phyloP scores from a whole-genome alignment of 2,113 vertebrate species.

The Mungos mungo region DNA sequence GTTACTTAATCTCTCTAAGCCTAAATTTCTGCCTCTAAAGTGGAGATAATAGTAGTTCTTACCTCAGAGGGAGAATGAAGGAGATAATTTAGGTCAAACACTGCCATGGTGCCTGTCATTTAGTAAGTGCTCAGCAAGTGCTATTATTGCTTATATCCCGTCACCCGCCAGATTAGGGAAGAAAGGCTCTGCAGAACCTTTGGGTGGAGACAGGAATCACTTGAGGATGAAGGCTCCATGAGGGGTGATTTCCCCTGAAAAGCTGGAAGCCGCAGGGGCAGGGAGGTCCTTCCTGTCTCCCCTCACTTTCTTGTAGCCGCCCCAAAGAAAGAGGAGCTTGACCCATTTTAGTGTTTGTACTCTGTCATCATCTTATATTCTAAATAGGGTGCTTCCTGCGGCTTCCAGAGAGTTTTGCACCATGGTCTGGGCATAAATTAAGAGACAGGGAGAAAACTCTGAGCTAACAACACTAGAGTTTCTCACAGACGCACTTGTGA shows the following conservation, averaged over 20 bases:
- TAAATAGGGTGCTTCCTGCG: not conserved
- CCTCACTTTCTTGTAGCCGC: not conserved
- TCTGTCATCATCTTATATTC: constrained; percentile 26
- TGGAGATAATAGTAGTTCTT: constrained; percentile 23
- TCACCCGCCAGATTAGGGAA: not conserved
- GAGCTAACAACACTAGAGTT: not conserved
- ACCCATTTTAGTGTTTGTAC: not conserved
- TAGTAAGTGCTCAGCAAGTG: not conserved
- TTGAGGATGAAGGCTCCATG: not conserved
- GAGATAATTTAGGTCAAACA: not conserved
- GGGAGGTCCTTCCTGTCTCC: not conserved
- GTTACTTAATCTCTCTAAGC: constrained; percentile 1
- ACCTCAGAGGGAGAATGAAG: not conserved
- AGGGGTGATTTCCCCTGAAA: not conserved
- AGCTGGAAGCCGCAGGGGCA: not conserved
- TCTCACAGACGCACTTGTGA: not conserved
- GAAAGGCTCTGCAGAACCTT: not conserved
- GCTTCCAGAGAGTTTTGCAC: not conserved
- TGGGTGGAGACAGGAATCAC: not conserved
- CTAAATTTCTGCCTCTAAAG: constrained; percentile 11
- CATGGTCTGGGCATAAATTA: not conserved
- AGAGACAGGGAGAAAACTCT: not conserved
- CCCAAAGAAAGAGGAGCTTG: not conserved
- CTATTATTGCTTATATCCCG: not conserved
- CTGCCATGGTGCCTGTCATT: not conserved